Percentiles rank a stretch among this genome's conserved stretches.
phyloP scores from a whole-genome alignment of 1,140 invertebrate species.

The Drosophila repletoides region DNA sequence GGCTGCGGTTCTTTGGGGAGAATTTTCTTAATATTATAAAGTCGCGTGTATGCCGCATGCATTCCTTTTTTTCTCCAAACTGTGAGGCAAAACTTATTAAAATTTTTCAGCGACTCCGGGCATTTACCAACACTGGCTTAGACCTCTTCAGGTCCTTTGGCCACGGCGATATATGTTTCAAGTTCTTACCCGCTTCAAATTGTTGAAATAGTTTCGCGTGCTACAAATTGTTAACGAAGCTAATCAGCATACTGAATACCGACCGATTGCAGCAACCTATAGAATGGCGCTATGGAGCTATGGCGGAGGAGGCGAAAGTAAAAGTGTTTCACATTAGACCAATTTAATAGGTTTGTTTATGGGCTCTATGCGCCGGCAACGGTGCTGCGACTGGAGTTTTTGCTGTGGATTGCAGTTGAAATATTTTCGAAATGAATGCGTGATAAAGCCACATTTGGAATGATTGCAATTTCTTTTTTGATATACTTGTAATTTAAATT shows the following conservation, averaged over 20 bases:
- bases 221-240: conserved; percentile 72
- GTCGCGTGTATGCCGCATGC: conserved; percentile 62
- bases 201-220: conserved; percentile 77
- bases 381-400: neutral
- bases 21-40: conserved; percentile 58
- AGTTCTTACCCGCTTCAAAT: conserved; percentile 52
- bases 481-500: neutral
- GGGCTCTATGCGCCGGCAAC: neutral
- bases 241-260: conserved; percentile 76
- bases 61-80: conserved; percentile 57
- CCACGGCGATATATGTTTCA: conserved; percentile 63
- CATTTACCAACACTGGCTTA: conserved; percentile 33
- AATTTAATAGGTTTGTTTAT: conserved; percentile 47
- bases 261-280: conserved; percentile 25
- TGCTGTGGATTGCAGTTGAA: neutral
- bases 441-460: neutral
- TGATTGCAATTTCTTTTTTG: conserved; percentile 2
- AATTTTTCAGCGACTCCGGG: conserved; percentile 39
- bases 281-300: too few species aligned
- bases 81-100: conserved; percentile 58
- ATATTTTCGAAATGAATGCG: conserved; percentile 14
- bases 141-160: conserved; percentile 5
- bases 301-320: conserved; percentile 15
- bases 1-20: conserved; percentile 19
- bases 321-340: conserved; percentile 59